Base-by-base conservation (phyloP, 2,888 invertebrate species). In the Sycophila texana region DNA sequence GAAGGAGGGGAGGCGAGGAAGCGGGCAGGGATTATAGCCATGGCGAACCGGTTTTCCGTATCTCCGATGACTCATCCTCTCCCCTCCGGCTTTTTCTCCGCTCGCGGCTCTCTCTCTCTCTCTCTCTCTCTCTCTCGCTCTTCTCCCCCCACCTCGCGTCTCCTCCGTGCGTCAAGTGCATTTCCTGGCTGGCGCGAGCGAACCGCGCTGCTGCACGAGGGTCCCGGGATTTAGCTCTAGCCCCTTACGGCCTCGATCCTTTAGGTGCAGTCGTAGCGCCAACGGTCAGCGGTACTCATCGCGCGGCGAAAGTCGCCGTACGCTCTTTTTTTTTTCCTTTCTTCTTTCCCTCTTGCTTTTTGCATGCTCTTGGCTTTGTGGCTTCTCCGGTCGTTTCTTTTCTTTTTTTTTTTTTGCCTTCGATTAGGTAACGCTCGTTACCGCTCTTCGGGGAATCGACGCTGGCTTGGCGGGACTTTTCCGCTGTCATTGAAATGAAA, bases 111-210 rank as follows among this genome's bases (percentile, higher is more conserved):
- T 76, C 63, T 60, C 72, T 49, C 2, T 20, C 71, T 67, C 72
- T 49, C 72, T 53, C 57, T 70, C 68, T 78, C 58, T n/a, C 58
- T n/a, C 63, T 16, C 58, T 26, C 47, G n/a, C 63, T 16, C 58
- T 26, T 22, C 7, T 22, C 14, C 78, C 26, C 47, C 58, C 1
- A 18, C 63, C 20, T 58, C 14, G 26, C 22, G 47, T 63, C 71
- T 65, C 47, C 74, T 53, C 18, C 67, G 75, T 76, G 87, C 89
- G 88, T 89, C 90, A 90, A 89, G 88, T 89, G 89, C 89, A 89
- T 89, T 90, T 90, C 90, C 89, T 88, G 87, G 84, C 86, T 82
- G 91, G 91, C 91, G 92, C 91, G 91, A 91, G 91, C 91, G 91
- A 90, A 91, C 30, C 55, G 65, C 88, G 89, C 91, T 88, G 30